Evolutionary conservation across 2,888 invertebrate genomes (phyloP).

Genomic region (Sinelater perroti): DNA sequence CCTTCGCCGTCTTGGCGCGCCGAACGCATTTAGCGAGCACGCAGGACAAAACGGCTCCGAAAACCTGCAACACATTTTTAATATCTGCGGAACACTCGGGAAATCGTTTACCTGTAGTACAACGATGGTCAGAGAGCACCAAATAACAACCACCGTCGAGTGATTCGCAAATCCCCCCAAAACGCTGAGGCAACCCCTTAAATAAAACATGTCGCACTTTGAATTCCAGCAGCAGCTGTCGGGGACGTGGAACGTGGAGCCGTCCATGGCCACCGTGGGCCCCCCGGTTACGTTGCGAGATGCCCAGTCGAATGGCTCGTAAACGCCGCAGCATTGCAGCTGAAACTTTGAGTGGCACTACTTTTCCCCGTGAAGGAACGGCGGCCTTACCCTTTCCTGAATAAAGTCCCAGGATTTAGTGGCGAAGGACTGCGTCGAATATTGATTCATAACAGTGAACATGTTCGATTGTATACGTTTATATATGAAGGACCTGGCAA

Average conservation of each 20-base stretch:
- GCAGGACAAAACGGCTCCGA: slow-evolving; percentile 89
- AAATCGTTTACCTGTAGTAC: neutral
- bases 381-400: neutral
- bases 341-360: neutral
- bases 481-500: neutral
- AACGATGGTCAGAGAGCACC: neutral
- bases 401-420: neutral
- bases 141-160: neutral
- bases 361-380: too few relatives aligned
- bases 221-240: slow-evolving; percentile 2
- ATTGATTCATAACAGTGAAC: neutral
- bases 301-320: neutral
- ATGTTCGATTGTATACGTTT: neutral
- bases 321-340: slow-evolving; percentile 1
- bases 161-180: neutral
- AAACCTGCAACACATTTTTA: slow-evolving; percentile 66
- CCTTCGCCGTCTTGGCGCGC: slow-evolving; percentile 76
- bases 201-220: neutral
- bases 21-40: slow-evolving; percentile 87
- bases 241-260: neutral
- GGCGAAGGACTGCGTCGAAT: neutral
- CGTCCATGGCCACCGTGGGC: neutral
- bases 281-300: neutral
- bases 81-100: neutral
- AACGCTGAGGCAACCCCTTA: neutral